These are phyloP conservation scores for Mus spicilegus DNA, from an alignment of 2,113 vertebrate genomes.

Conservation along the genomic window DNA sequence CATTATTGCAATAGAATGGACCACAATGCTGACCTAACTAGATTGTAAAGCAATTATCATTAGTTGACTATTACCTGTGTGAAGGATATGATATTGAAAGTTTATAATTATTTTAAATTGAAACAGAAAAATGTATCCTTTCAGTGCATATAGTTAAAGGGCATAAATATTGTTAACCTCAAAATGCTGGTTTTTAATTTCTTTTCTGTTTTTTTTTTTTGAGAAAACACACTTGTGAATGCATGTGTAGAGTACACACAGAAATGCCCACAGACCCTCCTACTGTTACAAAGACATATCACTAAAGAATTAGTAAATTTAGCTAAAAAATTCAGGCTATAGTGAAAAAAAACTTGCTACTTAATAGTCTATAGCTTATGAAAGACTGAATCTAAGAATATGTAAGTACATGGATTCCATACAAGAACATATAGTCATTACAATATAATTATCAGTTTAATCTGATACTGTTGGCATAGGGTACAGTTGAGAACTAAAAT, in stretches of 20 bases:
- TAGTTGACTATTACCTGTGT: constrained; percentile 68
- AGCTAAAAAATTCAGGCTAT: neutral
- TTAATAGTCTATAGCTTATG: constrained; percentile 5
- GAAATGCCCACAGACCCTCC: neutral
- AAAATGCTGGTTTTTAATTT: constrained; percentile 42
- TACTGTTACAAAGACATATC: neutral
- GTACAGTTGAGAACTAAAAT: neutral
- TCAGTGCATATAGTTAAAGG: constrained; percentile 61
- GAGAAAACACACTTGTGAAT: neutral
- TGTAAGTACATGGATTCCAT: neutral
- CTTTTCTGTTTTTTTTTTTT: constrained; percentile 60
- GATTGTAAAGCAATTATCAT: constrained; percentile 68
- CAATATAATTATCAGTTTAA: neutral
- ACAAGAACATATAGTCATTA: neutral
- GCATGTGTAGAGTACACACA: neutral
- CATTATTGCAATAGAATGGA: constrained; percentile 65
- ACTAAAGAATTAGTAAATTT: neutral
- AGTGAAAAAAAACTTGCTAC: neutral
- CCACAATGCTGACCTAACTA: constrained; percentile 62
- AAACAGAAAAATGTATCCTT: constrained; percentile 72
- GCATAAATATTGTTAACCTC: constrained; percentile 65
- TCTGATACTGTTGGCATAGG: neutral
- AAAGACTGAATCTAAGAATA: constrained; percentile 18
- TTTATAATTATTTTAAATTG: constrained; percentile 82
- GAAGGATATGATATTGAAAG: constrained; percentile 74